Evolutionary conservation across 2,888 invertebrate genomes (phyloP), one percentile per base, ranked within the genome.

Genomic region (Biston betularia): DNA sequence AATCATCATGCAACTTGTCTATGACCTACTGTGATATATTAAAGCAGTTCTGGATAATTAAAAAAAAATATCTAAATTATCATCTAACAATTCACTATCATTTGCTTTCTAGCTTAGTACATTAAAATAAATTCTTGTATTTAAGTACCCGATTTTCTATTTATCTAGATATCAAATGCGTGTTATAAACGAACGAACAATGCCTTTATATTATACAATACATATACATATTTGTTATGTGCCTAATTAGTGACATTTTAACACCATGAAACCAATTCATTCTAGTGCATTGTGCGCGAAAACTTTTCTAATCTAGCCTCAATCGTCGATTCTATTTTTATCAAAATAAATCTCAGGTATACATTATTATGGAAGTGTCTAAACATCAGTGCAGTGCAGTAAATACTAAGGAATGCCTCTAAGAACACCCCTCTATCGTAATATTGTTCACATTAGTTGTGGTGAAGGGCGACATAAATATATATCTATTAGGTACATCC

Each of bases 241-340:
- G 73, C 69, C 68, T 71, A 57, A 15, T 67, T 70, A 63, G 74
- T 74, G 73, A 70, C 52, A 65, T 66, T 65, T 71, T 57, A 74
- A 71, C 65, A 66, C 59, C 59, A 65, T 67, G 59, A 67, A 71
- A 69, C 69, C 65, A 64, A 70, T 74, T 70, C 64, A 64, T 69
- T 46, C 64, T 74, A 72, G 74, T 74, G 74, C 74, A 74, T 70
- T 70, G 68, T 72, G 74, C 68, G 70, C 65, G 61, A 57, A 73
- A 58, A 59, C 56, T 62, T 60, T 64, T 35, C 67, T 72, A 64
- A 66, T 50, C 62, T 61, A 70, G 56, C 52, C 38, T 65, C 59
- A 42, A 63, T 55, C 59, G 55, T 62, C 60, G 58, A 55, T 24
- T 54, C 35, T 65, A 58, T 61, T 65, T n/a, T 63, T 50, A 49